phyloP scores from a whole-genome alignment of 2,113 vertebrate species.

The Haplotaxodon microlepis region DNA sequence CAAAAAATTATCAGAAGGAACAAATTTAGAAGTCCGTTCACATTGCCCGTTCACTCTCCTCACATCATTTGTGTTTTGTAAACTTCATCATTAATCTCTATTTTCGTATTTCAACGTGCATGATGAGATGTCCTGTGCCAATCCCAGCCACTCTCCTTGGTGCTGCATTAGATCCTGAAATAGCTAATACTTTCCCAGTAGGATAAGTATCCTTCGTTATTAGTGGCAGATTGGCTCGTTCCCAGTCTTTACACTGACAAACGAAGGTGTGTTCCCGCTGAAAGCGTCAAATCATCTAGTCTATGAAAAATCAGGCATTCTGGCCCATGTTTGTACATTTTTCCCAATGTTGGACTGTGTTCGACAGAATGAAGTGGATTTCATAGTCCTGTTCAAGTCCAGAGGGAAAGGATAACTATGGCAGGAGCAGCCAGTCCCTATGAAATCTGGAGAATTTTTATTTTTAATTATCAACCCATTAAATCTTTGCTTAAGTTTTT shows the following conservation, averaged over 20 bases:
- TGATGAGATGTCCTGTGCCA: neutral
- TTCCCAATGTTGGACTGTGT: neutral
- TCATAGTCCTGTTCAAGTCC: neutral
- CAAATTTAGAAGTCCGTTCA: neutral
- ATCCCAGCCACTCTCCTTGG: neutral
- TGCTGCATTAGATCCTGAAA: neutral
- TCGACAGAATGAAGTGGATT: neutral
- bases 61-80: neutral
- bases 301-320: neutral
- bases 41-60: neutral
- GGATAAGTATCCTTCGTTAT: neutral
- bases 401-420: neutral
- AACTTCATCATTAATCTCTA: neutral
- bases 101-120: neutral
- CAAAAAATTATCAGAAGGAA: neutral
- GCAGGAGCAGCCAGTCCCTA: neutral
- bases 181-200: neutral
- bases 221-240: neutral
- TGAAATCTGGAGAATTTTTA: neutral
- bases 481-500: neutral
- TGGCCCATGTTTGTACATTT: neutral
- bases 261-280: fast-evolving
- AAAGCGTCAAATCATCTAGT: neutral
- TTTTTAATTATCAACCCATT: neutral
- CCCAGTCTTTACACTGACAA: neutral